phyloP scores from a whole-genome alignment of 1,140 invertebrate genomes.

The Sinella curviseta region DNA sequence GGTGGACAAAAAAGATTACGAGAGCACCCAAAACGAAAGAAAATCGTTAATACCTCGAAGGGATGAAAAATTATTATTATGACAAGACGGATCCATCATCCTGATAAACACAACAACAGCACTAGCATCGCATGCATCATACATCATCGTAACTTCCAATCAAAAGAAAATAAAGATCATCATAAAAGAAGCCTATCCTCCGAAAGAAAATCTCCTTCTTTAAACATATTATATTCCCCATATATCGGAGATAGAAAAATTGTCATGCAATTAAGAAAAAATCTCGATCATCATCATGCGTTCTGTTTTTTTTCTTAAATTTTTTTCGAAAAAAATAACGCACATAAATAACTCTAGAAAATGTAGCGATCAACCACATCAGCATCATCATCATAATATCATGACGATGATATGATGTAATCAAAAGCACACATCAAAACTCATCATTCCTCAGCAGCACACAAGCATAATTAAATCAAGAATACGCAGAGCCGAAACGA shows the following conservation, averaged over 20 bases:
- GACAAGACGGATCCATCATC: not conserved
- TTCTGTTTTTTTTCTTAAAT: not conserved
- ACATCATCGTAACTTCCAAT: not conserved
- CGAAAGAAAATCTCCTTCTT: not conserved
- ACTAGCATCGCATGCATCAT: too few species aligned
- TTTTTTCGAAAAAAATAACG: not conserved
- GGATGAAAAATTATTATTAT: not conserved
- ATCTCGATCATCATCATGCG: not conserved
- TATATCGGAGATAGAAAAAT: too few species aligned
- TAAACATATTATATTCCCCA: too few species aligned
- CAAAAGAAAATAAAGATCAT: not conserved
- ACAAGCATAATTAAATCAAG: conserved; percentile 11
- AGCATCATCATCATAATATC: too few species aligned
- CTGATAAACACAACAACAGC: too few species aligned
- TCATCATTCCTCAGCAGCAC: not conserved
- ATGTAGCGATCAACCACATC: too few species aligned
- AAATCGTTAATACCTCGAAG: not conserved
- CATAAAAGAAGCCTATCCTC: not conserved
- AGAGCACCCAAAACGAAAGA: not conserved
- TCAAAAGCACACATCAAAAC: not conserved
- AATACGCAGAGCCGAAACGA: not conserved
- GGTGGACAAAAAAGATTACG: not conserved
- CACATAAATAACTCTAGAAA: not conserved
- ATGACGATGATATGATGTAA: too few species aligned
- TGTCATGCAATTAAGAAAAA: conserved; percentile 26